These are phyloP conservation scores for Oscheius myriophilus DNA, from an alignment of 2,888 invertebrate species.

Conservation along the genomic window DNA sequence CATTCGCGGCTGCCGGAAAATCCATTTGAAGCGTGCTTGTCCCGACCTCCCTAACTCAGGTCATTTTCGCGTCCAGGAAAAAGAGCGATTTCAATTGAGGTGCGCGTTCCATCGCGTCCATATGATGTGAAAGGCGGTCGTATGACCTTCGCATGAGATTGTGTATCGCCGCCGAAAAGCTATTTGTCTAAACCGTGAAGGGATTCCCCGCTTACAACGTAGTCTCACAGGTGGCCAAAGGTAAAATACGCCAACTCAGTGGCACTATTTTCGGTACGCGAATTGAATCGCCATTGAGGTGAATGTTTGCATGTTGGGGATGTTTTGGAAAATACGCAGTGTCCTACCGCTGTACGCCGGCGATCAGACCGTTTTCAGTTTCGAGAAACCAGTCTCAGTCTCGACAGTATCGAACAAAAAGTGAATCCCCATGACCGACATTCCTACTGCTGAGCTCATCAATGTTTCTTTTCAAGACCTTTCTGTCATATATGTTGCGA, in stretches of 20 bases:
- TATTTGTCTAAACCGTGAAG: constrained; percentile 9
- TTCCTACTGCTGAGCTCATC: neutral
- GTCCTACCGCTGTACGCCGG: neutral
- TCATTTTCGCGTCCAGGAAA: constrained; percentile 24
- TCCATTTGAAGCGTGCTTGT: neutral
- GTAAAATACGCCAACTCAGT: neutral
- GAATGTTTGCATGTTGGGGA: too few relatives aligned
- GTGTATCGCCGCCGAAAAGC: constrained; percentile 11
- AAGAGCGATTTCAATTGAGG: constrained; percentile 27
- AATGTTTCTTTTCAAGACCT: neutral
- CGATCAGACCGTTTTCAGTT: constrained; percentile 17
- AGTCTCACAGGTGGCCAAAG: neutral
- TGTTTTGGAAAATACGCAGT: too few relatives aligned
- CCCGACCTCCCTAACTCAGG: constrained; percentile 15
- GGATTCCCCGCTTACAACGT: neutral
- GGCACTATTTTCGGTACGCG: too few relatives aligned
- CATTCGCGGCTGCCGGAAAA: constrained; percentile 2
- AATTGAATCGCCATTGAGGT: too few relatives aligned
- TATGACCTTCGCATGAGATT: constrained; percentile 20
- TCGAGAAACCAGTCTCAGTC: constrained; percentile 17
- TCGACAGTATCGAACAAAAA: neutral
- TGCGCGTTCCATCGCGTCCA: constrained; percentile 25
- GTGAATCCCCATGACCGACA: too few relatives aligned
- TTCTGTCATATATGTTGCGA: neutral
- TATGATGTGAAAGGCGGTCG: constrained; percentile 29